Base-by-base conservation (phyloP, 2,797 vertebrate genomes). In the Myripristis jacobus region DNA sequence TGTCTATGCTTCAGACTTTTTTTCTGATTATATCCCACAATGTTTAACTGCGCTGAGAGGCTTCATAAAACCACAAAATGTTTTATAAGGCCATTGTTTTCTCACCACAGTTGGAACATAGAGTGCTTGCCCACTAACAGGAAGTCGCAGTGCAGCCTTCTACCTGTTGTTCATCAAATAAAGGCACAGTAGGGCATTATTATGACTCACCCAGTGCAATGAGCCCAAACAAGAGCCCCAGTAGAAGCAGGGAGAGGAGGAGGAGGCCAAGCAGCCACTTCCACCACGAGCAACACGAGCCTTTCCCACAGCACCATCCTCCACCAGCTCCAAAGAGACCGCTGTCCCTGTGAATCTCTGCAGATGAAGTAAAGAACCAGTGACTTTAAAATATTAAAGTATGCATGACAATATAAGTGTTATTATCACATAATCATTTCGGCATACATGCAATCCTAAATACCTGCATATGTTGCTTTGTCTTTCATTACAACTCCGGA, bases 201-300 rank as follows among this genome's bases (percentile, higher is more conserved):
- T 51, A 7, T 19, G 25, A 80, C 95, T 88, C 89, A 98, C 97
- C 96, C 75, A 99, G 91, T 50, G 97, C 96, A 3, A 99, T 96
- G 79, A 99, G 97, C 75, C 97, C 97, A 43, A 98, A 98, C 56
- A 99, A 94, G 38, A 99, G 93, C 13, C 97, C 97, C 29, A 99
- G 92, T 11, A 99, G 95, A 65, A 99, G 91, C 73, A 99, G 91
- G 86, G 94, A 93, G 48, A 96, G 90, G 44, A 99, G 95, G 58
- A 99, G 95, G 65, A 99, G 93, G 18, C 96, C 97, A 64, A 99
- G 92, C 19, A 98, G 93, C 98, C 98, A 99, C 81, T 98, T 99
- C 98, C 97, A 99, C 98, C 97, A 99, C 76, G 95, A 97, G 82
- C 97, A 99, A 78, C n/a, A n/a, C n/a, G 96, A 94, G 1, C 93